A percentile compares a stretch with the other conserved stretches of the same genome.
These are phyloP conservation scores for Sinhomidia bicolor DNA, from an alignment of 2,888 invertebrate species.

Conservation along the genomic window DNA sequence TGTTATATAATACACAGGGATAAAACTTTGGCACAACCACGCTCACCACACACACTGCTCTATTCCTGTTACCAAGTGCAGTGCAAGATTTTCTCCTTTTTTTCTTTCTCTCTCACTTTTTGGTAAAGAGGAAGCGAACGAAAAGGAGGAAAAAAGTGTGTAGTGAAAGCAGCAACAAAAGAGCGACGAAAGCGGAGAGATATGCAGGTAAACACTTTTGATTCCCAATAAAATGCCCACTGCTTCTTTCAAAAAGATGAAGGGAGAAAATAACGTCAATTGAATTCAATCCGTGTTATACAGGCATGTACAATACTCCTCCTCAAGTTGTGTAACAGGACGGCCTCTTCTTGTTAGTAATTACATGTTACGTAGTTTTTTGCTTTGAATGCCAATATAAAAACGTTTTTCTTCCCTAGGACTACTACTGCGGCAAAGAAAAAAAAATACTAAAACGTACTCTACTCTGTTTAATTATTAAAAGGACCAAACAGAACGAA, in stretches of 20 bases:
- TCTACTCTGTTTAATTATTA: constrained; percentile 13
- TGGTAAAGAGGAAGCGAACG: no score
- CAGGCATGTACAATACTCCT: no score
- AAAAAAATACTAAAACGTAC: neutral
- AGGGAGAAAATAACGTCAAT: neutral
- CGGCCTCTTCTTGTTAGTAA: neutral
- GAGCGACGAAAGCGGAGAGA: neutral
- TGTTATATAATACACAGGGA: no score
- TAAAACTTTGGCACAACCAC: no score
- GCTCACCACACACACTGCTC: neutral
- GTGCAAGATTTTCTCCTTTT: neutral
- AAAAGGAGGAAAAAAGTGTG: neutral
- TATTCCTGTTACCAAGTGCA: neutral
- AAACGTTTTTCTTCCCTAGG: neutral
- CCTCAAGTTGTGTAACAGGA: no score
- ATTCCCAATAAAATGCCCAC: neutral
- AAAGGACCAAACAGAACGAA: neutral
- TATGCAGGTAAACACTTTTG: neutral
- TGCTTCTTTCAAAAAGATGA: neutral
- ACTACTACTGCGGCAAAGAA: neutral
- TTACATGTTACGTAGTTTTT: constrained; percentile 12
- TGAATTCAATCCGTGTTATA: neutral
- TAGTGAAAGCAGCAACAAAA: neutral
- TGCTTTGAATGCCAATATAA: constrained; percentile 17
- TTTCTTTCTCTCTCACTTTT: no score